Evolutionary conservation across 2,888 invertebrate genomes (phyloP), one percentile per base, ranked within the genome.

Genomic region (Synergus japonicus): DNA sequence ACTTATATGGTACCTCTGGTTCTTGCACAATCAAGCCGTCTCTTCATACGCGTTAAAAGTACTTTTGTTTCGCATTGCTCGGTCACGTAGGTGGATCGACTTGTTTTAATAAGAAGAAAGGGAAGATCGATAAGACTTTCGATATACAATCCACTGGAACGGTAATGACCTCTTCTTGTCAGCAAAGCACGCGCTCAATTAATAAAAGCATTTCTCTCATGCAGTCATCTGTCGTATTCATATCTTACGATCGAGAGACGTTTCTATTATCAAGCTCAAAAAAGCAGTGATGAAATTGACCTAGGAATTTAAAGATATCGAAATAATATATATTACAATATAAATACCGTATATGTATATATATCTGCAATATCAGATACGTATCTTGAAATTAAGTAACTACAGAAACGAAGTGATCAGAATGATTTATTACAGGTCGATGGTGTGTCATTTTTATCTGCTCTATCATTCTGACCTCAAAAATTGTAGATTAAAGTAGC

Each of bases 1-100:
- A 67, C 67, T 67, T 67, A 46, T 67, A 67, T 67, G 46, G 46
- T 44, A 41, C 43, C 13, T 67, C 44, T 22, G 44, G 44, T 67
- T 46, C 22, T 67, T 67, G 67, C 43, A 44, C 67, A 67, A 67
- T 67, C 67, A 67, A 67, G 15, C 67, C 22, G 9, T 44, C 44
- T 67, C 67, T 67, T 67, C 46, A 67, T 67, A 44, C 18, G 18
- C 43, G 67, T 46, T 67, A 44, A 67, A 67, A 43, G 44, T 67
- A 44, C 44, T 67, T 67, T 67, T 67, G 22, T 67, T 67, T 22
- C 67, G 44, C 44, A 67, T 67, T 12, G 18, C 43, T 12, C 18
- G 18, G 66, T 67, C 18, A 67, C 18, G 43, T 44, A 67, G 60
- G 12, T 60, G 60, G 12, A 60, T 22, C 22, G 60, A 13, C 60